Evolutionary conservation across 2,113 vertebrate genomes (phyloP), one percentile per base, ranked within the genome.

Genomic region (Campylorhamphus procurvoides): DNA sequence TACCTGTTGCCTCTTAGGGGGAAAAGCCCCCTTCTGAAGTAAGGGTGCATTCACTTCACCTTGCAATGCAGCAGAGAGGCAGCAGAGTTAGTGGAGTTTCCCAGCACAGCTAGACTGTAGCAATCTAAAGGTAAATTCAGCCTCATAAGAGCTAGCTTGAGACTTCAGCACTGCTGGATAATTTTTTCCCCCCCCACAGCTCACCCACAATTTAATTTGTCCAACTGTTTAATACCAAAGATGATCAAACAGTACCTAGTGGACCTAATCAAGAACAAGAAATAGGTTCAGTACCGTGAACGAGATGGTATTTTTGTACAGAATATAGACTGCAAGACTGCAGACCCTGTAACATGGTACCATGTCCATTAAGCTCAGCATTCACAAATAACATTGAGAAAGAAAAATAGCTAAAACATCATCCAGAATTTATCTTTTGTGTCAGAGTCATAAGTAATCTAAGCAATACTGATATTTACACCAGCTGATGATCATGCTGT

Each of bases 261-360:
- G 39, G n/a, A 63, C 44, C 7, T 53, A 37, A 84, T 40, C 68
- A 56, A 44, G 17, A 77, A 6, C 24, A 64, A 83, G 44, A 15
- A 72, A 55, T 44, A 53, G 17, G 19, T 29, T 63, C 0, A 0
- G 18, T 37, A 53, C 4, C 6, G 20, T 18, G 18, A 69, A 62
- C 46, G 44, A 40, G 28, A 35, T 0, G 1, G 11, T 64, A 42
- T 67, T 74, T 88, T 62, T 84, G 53, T 47, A 63, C 12, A 29
- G 50, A 56, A 44, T 52, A 50, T 8, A 63, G 62, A 53, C 52
- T 37, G 37, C 39, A 50, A 63, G 62, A 53, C 52, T 37, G 37
- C 39, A 50, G 47, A 37, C 23, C 33, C 58, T 44, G 25, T 35
- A 81, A 55, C 37, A 29, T 11, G 17, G 39, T 27, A 35, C 25